Base-by-base conservation (phyloP, 1,140 invertebrate species). In the Cyphomyrmex costatus region DNA sequence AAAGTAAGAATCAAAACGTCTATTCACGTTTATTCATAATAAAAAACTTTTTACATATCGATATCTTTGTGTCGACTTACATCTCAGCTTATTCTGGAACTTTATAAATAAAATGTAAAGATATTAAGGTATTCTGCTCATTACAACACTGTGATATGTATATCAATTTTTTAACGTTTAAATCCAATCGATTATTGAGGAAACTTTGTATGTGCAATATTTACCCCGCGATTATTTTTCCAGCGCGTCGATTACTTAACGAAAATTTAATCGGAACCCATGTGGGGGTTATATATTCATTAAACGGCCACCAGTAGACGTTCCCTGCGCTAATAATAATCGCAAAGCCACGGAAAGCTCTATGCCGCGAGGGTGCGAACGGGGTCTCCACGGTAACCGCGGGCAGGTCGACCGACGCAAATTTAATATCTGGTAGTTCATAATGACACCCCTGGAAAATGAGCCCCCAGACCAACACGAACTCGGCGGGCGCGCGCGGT, bases 391-490 rank as follows among this genome's bases (percentile, higher is more conserved):
- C 74, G 89, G 89, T 91, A 91, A 91, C 90, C 85, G 76, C 65
- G 85, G 84, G 71, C 89, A 85, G 82, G 63, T 85, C 89, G 86
- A 91, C 89, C 86, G 83, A 86, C 90, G 88, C 89, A 91, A 91
- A 91, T 91, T 91, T 91, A 91, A 91, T 91, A 91, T 91, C 90
- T 80, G 89, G 87, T 86, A 91, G 90, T 91, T 91, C 90, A 91
- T 91, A 91, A 91, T 91, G 89, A 91, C 90, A 89, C 89, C 90
- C 89, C 76, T 86, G 89, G 89, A 90, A 90, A 90, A 90, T 90
- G 89, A 88, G 86, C 82, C 88, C 36, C 63, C 84, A 42, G 36
- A 77, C 71, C 73, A 61, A 66, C 70, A 56, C 70, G 70, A 73
- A 21, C 51, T 27, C 8, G 46, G 36, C 80, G 30, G 46, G 36